These are phyloP conservation scores for Balanococcus diminutus DNA, from an alignment of 2,888 invertebrate species.

Conservation along the genomic window DNA sequence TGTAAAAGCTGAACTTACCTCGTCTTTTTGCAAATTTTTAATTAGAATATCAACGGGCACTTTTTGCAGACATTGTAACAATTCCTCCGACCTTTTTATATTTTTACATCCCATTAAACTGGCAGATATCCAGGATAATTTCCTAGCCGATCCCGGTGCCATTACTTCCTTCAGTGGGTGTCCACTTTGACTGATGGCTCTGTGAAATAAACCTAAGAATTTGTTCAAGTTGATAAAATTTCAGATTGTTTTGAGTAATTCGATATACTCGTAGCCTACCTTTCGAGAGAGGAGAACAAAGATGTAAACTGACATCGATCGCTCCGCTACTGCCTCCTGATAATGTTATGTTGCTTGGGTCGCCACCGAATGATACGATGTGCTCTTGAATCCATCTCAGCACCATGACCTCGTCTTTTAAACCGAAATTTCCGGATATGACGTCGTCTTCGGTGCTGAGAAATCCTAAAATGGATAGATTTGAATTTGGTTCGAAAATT, in stretches of 20 bases:
- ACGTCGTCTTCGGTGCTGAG: constrained; percentile 56
- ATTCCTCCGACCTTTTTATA: constrained; percentile 63
- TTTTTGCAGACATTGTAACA: constrained; percentile 70
- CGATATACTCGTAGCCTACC: constrained; percentile 43
- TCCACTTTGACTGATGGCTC: constrained; percentile 75
- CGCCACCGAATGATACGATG: constrained; percentile 55
- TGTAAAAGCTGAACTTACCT: not conserved
- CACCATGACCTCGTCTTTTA: constrained; percentile 56
- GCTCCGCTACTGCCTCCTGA: constrained; percentile 57
- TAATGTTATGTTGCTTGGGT: constrained; percentile 57
- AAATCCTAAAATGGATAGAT: constrained; percentile 48
- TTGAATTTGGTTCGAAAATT: not conserved
- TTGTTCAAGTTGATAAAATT: not conserved
- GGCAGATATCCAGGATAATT: constrained; percentile 69
- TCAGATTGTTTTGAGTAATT: not conserved
- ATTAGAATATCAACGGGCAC: constrained; percentile 67
- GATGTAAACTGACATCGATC: constrained; percentile 52
- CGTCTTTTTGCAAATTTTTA: not conserved
- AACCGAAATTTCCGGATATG: constrained; percentile 55
- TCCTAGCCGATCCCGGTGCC: constrained; percentile 65
- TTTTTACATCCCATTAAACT: constrained; percentile 69
- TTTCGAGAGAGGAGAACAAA: constrained; percentile 57
- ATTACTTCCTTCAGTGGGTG: constrained; percentile 65
- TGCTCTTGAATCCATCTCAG: constrained; percentile 56
- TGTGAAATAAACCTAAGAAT: constrained; percentile 63